Conservation (phyloP, 2,113 vertebrate genomes). For the Apistogramma diplotaenia region DNA sequence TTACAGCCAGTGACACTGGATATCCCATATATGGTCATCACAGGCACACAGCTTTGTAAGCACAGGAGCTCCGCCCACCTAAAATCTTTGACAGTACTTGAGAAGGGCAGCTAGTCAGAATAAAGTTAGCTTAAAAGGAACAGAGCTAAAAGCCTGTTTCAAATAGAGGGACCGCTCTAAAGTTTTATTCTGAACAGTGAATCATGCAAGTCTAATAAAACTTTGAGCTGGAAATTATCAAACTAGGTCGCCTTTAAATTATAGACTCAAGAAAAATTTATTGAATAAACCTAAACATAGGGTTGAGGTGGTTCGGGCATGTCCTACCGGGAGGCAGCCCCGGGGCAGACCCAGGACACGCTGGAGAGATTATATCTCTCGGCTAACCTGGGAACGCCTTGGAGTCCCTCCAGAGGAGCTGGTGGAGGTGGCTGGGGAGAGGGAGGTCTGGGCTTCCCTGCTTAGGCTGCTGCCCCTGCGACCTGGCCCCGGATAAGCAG, state of each 20-base stretch:
- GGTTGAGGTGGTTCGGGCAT: too few species aligned
- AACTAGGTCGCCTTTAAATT: neutral
- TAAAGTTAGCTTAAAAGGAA: neutral
- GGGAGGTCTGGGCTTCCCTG: too few species aligned
- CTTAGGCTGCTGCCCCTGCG: too few species aligned
- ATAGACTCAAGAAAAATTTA: neutral
- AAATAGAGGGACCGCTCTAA: neutral
- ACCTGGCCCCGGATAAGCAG: too few species aligned
- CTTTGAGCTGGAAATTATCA: neutral
- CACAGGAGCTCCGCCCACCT: too few species aligned
- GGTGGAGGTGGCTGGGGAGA: too few species aligned
- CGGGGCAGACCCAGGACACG: too few species aligned
- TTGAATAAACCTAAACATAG: neutral
- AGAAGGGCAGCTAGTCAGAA: neutral
- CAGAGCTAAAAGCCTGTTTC: rapidly evolving
- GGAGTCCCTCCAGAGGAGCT: too few species aligned
- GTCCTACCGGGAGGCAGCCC: too few species aligned
- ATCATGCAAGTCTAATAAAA: neutral
- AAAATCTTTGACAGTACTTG: too few species aligned
- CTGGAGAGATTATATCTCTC: too few species aligned
- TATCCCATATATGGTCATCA: neutral
- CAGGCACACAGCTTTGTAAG: neutral
- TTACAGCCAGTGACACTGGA: neutral
- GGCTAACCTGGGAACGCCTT: too few species aligned
- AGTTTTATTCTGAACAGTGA: neutral